phyloP scores from a whole-genome alignment of 2,888 invertebrate genomes.

The Tortricodes alternella region DNA sequence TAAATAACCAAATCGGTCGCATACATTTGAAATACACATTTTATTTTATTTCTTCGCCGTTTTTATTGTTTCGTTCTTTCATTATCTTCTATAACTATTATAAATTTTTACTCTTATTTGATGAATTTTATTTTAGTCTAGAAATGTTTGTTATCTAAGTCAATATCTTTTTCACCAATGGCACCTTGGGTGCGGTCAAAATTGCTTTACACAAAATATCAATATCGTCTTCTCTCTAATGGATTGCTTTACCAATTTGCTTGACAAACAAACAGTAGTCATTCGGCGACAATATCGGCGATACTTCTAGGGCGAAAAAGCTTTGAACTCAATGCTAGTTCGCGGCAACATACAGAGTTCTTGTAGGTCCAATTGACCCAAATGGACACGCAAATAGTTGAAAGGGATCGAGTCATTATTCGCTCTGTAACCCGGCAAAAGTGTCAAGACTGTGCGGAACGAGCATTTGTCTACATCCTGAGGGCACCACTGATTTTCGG shows the following conservation, averaged over 20 bases:
- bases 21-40: too few species aligned
- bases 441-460: conserved; percentile 72
- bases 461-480: conserved; percentile 78
- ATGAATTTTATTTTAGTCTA: too few species aligned
- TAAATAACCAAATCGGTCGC: too few species aligned
- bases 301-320: conserved; percentile 59
- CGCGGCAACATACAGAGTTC: conserved; percentile 67
- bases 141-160: too few species aligned
- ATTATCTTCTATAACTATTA: too few species aligned
- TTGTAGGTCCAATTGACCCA: conserved; percentile 77
- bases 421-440: conserved; percentile 69
- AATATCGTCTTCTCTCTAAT: conserved; percentile 20
- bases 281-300: conserved; percentile 39
- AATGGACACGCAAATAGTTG: conserved; percentile 79
- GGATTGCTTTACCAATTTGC: conserved; percentile 29
- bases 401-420: conserved; percentile 77
- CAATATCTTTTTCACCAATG: too few species aligned
- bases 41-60: too few species aligned
- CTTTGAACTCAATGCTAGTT: conserved; percentile 64
- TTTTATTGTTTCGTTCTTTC: too few species aligned
- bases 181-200: conserved; percentile 16
- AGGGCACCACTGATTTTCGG: conserved; percentile 73
- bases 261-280: conserved; percentile 24
- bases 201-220: conserved; percentile 10
- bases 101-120: too few species aligned